These are phyloP conservation scores for Scophthalmus maximus DNA, from an alignment of 2,113 vertebrate genomes.

Conservation along the genomic window DNA sequence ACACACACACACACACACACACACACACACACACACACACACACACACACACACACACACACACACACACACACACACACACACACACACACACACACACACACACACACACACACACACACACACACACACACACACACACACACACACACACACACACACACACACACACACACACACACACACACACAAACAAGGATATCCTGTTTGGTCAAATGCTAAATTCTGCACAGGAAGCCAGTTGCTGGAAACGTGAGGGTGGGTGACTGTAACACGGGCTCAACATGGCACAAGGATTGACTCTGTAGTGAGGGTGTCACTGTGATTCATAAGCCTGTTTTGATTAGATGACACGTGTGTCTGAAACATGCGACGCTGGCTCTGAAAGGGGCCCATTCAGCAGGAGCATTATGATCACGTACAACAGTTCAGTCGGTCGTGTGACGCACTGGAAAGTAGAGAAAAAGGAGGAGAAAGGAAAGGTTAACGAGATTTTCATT, in stretches of 20 bases:
- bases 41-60: constrained; percentile 2
- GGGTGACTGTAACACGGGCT: constrained; percentile 18
- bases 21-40: constrained; percentile 2
- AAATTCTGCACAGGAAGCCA: constrained; percentile 57
- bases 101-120: constrained; percentile 2
- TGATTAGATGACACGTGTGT: constrained; percentile 14
- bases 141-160: constrained; percentile 2
- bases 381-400: constrained; percentile 22
- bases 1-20: constrained; percentile 5
- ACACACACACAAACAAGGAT: constrained; percentile 27
- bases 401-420: background rate
- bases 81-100: constrained; percentile 2
- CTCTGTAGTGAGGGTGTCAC: constrained; percentile 17
- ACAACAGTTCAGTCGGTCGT: background rate
- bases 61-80: constrained; percentile 2
- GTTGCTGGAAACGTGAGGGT: constrained; percentile 2
- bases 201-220: constrained; percentile 71
- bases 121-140: constrained; percentile 2
- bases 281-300: constrained; percentile 27
- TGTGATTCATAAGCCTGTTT: constrained; percentile 22
- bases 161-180: background rate
- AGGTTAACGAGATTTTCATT: background rate
- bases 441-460: background rate
- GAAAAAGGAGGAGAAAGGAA: background rate
- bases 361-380: background rate